Evolutionary conservation across 2,888 invertebrate genomes (phyloP).

Genomic region (Acleris laterana): DNA sequence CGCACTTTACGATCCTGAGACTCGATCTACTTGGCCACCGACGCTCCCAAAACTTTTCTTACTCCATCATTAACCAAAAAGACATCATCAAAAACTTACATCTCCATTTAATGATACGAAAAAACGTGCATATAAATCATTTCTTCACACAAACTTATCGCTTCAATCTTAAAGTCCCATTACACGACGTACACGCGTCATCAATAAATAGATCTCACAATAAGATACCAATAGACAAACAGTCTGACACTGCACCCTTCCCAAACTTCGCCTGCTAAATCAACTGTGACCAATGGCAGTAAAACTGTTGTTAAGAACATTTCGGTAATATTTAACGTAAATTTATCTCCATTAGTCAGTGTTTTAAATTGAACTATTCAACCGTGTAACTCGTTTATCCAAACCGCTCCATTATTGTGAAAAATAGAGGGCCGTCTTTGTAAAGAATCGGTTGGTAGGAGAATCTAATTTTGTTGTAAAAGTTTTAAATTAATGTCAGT

Average conservation of each 20-base stretch:
- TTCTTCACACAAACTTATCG: conserved; percentile 4
- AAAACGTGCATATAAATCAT: conserved; percentile 8
- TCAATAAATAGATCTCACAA: conserved; percentile 42
- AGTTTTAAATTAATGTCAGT: conserved; percentile 5
- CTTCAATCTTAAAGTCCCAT: conserved; percentile 18
- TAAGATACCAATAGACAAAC: conserved; percentile 48
- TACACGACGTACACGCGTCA: conserved; percentile 40
- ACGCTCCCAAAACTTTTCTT: too few species aligned
- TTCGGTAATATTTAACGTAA: conserved; percentile 56
- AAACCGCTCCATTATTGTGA: conserved; percentile 38
- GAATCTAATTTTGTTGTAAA: conserved; percentile 14
- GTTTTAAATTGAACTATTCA: conserved; percentile 40
- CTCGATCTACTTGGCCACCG: too few species aligned
- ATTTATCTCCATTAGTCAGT: conserved; percentile 60
- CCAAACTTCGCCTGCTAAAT: conserved; percentile 65
- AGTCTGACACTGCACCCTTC: conserved; percentile 52
- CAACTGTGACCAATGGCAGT: conserved; percentile 67
- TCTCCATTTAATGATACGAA: not conserved
- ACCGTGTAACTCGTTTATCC: conserved; percentile 37
- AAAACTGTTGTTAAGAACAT: conserved; percentile 59
- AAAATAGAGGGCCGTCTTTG: conserved; percentile 33
- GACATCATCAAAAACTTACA: not conserved
- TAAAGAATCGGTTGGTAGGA: conserved; percentile 27
- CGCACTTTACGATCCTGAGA: too few species aligned
- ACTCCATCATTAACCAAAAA: too few species aligned